Evolutionary conservation across 2,113 vertebrate species (phyloP).

Genomic region (Apodemus sylvaticus): DNA sequence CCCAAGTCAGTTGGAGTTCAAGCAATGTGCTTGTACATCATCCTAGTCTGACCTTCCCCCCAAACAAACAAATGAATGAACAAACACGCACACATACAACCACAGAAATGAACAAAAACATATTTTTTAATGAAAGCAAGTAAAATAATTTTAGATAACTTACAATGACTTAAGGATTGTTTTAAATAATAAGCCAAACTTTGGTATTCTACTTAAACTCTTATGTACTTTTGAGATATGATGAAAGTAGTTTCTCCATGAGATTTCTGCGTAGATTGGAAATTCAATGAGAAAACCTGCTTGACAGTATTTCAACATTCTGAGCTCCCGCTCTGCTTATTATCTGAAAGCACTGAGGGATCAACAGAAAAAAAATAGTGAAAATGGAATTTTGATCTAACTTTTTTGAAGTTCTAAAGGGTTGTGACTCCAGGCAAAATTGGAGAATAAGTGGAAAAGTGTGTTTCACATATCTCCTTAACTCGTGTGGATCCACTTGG

Average conservation of each 20-base stretch:
- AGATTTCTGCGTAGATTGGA: slow-evolving; percentile 74
- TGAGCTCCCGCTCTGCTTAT: slow-evolving; percentile 54
- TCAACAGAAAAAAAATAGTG: slow-evolving; percentile 58
- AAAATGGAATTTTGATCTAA: slow-evolving; percentile 73
- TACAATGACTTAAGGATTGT: slow-evolving; percentile 10
- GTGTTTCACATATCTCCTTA: not conserved
- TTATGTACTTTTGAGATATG: slow-evolving; percentile 52
- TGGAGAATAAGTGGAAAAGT: slow-evolving; percentile 23
- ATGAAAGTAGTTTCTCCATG: slow-evolving; percentile 66
- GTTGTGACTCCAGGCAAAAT: slow-evolving; percentile 50
- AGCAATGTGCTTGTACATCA: no score
- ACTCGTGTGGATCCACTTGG: not conserved
- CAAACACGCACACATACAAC: no score
- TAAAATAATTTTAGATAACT: not conserved
- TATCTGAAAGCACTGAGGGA: slow-evolving; percentile 68
- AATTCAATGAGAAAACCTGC: slow-evolving; percentile 69
- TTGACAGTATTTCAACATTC: slow-evolving; percentile 70
- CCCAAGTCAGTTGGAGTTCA: not conserved
- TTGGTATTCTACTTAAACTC: slow-evolving; percentile 47
- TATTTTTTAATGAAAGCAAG: not conserved
- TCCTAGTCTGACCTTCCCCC: not conserved
- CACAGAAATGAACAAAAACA: no score
- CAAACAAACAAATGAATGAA: no score
- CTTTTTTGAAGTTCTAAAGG: slow-evolving; percentile 57
- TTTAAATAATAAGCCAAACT: slow-evolving; percentile 65